These are phyloP conservation scores for Busseola fusca DNA, from an alignment of 2,888 invertebrate genomes.

Conservation along the genomic window DNA sequence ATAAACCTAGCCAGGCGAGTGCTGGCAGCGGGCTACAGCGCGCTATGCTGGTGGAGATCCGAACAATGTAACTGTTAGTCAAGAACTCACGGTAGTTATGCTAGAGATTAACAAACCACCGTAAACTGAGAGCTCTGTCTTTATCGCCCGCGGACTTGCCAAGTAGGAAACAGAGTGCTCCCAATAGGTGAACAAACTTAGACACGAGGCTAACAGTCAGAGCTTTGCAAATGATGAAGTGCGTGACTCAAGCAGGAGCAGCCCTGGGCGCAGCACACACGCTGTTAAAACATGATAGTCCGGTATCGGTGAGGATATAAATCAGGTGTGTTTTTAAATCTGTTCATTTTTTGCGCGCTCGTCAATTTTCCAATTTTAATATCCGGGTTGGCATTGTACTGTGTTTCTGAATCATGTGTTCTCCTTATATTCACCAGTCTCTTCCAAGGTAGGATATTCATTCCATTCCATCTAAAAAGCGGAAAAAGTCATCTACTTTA, in stretches of 20 bases:
- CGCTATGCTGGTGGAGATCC: not conserved
- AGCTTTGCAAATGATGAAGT: slow-evolving; percentile 8
- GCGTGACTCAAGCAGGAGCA: slow-evolving; percentile 2
- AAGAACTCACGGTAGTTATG: not conserved
- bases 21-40: not conserved
- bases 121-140: slow-evolving; percentile 4
- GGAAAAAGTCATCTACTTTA: not conserved
- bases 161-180: slow-evolving; percentile 4
- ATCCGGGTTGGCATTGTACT: slow-evolving; percentile 7
- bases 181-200: slow-evolving; percentile 7
- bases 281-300: not conserved
- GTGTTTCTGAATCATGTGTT: not conserved
- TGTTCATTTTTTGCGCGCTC: slow-evolving; percentile 14
- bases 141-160: not conserved
- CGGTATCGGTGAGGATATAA: slow-evolving; percentile 7
- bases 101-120: not conserved
- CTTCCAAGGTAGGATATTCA: not conserved
- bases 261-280: not conserved
- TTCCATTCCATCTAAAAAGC: not conserved
- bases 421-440: not conserved
- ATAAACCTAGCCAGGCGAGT: not conserved
- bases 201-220: slow-evolving; percentile 1
- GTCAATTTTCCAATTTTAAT: not conserved
- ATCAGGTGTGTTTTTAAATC: slow-evolving; percentile 32
- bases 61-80: slow-evolving; percentile 9